These are phyloP conservation scores for Microvelia longipes DNA, from an alignment of 1,140 invertebrate genomes.

Conservation along the genomic window DNA sequence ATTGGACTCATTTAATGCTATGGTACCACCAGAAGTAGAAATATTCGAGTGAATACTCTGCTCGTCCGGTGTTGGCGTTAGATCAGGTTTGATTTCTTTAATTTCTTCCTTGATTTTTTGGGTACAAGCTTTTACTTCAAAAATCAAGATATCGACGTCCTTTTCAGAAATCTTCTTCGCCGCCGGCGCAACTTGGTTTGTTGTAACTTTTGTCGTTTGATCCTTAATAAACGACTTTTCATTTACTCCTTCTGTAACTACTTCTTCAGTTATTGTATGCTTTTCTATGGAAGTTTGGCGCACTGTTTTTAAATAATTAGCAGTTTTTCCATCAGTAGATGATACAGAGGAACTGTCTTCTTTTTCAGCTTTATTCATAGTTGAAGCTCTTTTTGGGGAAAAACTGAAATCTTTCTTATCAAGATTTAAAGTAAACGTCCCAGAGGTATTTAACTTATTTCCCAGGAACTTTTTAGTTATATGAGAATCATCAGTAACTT, in stretches of 20 bases:
- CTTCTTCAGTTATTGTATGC: conserved; percentile 4
- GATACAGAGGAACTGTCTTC: too few relatives aligned
- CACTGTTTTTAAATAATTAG: neutral
- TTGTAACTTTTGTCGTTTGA: conserved; percentile 3
- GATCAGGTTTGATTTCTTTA: conserved; percentile 35
- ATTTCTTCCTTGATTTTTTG: conserved; percentile 36
- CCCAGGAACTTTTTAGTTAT: neutral
- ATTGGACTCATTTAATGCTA: too few relatives aligned
- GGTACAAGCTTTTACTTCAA: conserved; percentile 35
- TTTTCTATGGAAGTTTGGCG: conserved; percentile 14
- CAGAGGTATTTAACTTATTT: neutral
- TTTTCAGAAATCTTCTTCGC: conserved; percentile 17
- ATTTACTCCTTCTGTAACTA: conserved; percentile 11
- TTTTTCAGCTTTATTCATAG: too few relatives aligned
- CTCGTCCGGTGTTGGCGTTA: conserved; percentile 36
- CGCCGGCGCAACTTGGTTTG: neutral
- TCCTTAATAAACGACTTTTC: conserved; percentile 11
- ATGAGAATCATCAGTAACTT: neutral
- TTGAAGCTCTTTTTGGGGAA: neutral
- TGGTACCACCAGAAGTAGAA: too few relatives aligned
- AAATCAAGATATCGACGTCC: conserved; percentile 33
- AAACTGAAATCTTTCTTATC: neutral
- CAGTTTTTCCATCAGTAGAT: neutral
- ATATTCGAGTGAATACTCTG: too few relatives aligned
- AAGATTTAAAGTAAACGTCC: neutral